Evolutionary conservation across 2,113 vertebrate genomes (phyloP).

Genomic region (Gavialis gangeticus): DNA sequence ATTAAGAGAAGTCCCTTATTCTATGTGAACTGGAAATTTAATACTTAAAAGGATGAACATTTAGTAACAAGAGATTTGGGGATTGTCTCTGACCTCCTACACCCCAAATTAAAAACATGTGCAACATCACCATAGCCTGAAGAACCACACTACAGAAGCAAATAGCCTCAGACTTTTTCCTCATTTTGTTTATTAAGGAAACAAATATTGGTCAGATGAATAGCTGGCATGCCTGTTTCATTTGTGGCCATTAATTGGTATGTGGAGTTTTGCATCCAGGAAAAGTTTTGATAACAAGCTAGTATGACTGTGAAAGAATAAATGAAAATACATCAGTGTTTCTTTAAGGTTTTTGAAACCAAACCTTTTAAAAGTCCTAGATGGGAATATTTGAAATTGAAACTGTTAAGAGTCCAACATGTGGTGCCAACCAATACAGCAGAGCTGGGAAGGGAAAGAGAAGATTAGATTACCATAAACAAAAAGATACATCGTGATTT

Average conservation of each 20-base stretch:
- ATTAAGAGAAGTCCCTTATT: not conserved
- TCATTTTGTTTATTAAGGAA: constrained; percentile 42
- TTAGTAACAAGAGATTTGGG: not conserved
- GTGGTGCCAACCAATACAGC: not conserved
- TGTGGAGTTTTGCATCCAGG: not conserved
- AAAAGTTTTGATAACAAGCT: not conserved
- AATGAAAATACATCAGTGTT: not conserved
- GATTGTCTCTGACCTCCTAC: not conserved
- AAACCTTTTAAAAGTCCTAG: not conserved
- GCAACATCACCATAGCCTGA: not conserved
- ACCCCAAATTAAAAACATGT: not conserved
- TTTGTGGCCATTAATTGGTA: not conserved
- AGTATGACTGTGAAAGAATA: not conserved
- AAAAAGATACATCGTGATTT: not conserved
- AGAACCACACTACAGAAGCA: constrained; percentile 5
- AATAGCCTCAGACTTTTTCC: not conserved
- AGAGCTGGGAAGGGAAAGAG: not conserved
- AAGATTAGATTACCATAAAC: not conserved
- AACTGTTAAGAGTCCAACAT: not conserved
- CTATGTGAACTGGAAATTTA: not conserved
- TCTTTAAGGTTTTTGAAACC: not conserved
- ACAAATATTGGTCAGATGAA: not conserved
- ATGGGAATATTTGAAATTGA: not conserved
- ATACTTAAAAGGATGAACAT: not conserved
- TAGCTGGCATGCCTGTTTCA: not conserved